A percentile compares a stretch with the other conserved stretches of the same genome.
Evolutionary conservation across 2,888 invertebrate species (phyloP).

Genomic region (Phyto melanocephala): DNA sequence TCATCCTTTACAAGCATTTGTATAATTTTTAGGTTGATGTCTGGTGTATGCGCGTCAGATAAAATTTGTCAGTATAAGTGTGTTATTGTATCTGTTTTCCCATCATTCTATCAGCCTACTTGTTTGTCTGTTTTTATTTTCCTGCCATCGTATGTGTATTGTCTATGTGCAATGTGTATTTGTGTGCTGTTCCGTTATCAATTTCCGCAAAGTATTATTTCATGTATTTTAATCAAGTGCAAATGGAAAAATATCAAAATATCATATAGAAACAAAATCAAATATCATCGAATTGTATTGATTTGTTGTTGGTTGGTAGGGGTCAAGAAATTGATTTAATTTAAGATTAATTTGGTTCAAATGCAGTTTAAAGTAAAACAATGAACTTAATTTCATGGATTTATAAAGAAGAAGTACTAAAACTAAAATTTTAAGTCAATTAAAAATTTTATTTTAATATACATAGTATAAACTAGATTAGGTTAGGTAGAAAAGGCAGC

Average conservation of each 20-base stretch:
- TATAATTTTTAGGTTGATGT: neutral
- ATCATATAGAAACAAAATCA: neutral
- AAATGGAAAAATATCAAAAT: constrained; percentile 7
- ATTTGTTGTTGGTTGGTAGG: neutral
- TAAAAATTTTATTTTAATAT: too few species aligned
- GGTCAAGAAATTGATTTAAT: neutral
- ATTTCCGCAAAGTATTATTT: constrained; percentile 56
- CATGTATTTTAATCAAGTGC: constrained; percentile 50
- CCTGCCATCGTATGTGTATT: neutral
- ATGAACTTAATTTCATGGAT: too few species aligned
- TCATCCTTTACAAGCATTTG: neutral
- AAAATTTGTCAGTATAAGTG: constrained; percentile 3
- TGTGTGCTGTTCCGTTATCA: constrained; percentile 56
- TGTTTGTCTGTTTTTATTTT: neutral
- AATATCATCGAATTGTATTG: constrained; percentile 30
- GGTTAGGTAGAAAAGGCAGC: too few species aligned
- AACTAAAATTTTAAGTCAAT: too few species aligned
- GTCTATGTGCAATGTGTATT: neutral
- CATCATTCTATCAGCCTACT: neutral
- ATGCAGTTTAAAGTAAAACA: too few species aligned
- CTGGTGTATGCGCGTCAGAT: neutral
- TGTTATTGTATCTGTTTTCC: constrained; percentile 3
- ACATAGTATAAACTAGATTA: too few species aligned
- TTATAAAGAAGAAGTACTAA: too few species aligned
- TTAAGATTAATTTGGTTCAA: too few species aligned